Conservation (phyloP, 2,888 invertebrate species). For the Myopa tessellatipennis region DNA sequence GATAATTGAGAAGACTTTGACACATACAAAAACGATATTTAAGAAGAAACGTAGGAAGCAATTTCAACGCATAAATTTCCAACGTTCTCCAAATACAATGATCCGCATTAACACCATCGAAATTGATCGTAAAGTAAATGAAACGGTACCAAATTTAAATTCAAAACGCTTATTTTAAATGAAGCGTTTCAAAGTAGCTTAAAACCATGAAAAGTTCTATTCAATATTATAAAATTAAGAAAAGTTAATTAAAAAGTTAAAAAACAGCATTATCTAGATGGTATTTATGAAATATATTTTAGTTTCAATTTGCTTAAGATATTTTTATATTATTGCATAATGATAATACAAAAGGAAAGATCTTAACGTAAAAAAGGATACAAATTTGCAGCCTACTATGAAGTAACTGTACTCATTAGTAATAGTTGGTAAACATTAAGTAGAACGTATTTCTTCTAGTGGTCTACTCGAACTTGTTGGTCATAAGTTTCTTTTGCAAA, state of each 20-base stretch:
- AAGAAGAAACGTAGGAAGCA: slow-evolving; percentile 83
- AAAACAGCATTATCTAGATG: background rate
- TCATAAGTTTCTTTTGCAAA: too few relatives aligned
- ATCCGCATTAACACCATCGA: slow-evolving; percentile 81
- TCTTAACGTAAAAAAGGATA: too few relatives aligned
- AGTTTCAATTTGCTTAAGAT: too few relatives aligned
- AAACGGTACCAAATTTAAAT: slow-evolving; percentile 36
- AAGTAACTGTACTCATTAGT: too few relatives aligned
- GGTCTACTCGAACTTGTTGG: too few relatives aligned
- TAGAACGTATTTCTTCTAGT: too few relatives aligned
- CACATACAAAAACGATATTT: slow-evolving; percentile 83
- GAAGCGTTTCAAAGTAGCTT: background rate
- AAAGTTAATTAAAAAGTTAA: slow-evolving; percentile 5
- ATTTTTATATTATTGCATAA: too few relatives aligned
- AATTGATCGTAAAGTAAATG: slow-evolving; percentile 69
- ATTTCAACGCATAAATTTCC: slow-evolving; percentile 79
- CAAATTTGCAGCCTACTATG: too few relatives aligned
- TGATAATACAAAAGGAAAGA: too few relatives aligned
- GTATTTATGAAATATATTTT: too few relatives aligned
- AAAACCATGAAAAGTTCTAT: background rate
- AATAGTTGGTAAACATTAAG: too few relatives aligned
- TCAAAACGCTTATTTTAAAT: slow-evolving; percentile 48
- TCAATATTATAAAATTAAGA: background rate
- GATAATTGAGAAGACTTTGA: slow-evolving; percentile 84
- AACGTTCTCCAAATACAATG: slow-evolving; percentile 77